Percentiles rank a stretch among this genome's conserved stretches.
phyloP scores from a whole-genome alignment of 1,140 invertebrate species.

The Hermetia illucens region DNA sequence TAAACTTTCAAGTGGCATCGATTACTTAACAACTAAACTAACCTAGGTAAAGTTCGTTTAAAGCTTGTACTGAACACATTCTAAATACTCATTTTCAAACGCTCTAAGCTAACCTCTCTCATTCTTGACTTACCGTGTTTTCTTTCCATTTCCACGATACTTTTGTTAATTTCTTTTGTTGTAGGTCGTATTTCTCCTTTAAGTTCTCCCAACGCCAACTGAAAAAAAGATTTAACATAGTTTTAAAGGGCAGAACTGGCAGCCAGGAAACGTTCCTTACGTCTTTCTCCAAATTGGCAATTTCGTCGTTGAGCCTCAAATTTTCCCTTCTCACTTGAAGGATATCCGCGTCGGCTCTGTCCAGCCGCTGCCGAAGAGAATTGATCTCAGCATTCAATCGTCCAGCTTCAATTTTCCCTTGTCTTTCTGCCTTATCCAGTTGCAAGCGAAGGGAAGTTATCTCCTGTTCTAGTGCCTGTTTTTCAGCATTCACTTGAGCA shows the following conservation, averaged over 20 bases:
- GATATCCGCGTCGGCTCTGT: constrained; percentile 61
- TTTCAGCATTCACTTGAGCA: constrained; percentile 52
- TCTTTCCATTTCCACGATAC: constrained; percentile 60
- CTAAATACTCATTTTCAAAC: no score
- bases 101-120: no score
- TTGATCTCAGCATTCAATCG: constrained; percentile 59
- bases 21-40: no score
- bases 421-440: constrained; percentile 54
- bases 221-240: constrained; percentile 11
- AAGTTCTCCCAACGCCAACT: constrained; percentile 32
- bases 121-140: constrained; percentile 63
- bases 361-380: constrained; percentile 58
- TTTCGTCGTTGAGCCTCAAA: constrained; percentile 54
- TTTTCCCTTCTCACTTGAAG: constrained; percentile 62
- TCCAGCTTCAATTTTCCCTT: constrained; percentile 55
- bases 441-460: constrained; percentile 41
- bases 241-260: no score
- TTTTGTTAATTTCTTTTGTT: constrained; percentile 53
- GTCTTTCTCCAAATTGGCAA: constrained; percentile 63
- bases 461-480: constrained; percentile 61
- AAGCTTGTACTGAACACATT: no score
- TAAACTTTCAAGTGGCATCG: no score
- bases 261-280: no score
- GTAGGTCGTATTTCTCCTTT: constrained; percentile 37
- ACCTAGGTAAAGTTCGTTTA: no score